phyloP scores from a whole-genome alignment of 2,113 vertebrate genomes.

The Heterotilapia buettikoferi region DNA sequence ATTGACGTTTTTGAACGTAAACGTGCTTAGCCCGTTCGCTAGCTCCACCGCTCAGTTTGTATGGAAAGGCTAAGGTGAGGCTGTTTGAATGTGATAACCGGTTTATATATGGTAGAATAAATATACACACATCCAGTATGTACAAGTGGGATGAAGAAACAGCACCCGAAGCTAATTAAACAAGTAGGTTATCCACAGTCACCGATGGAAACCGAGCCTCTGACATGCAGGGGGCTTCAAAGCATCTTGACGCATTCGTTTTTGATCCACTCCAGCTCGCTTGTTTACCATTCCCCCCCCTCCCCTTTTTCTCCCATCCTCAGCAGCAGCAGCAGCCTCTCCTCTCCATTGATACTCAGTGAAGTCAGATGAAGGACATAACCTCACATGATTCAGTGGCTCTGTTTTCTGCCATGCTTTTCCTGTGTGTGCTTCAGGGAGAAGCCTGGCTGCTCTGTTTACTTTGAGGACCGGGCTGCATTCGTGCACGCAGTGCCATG shows the following conservation, averaged over 20 bases:
- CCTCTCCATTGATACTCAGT: background rate
- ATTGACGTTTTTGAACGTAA: background rate
- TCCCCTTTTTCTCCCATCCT: background rate
- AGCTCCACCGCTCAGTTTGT: background rate
- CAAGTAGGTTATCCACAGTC: background rate
- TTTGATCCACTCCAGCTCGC: background rate
- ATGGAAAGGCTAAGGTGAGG: background rate
- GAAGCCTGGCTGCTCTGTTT: background rate
- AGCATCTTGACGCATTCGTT: constrained; percentile 1
- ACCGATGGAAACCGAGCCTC: background rate
- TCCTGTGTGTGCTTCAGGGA: background rate
- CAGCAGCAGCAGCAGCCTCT: constrained; percentile 22
- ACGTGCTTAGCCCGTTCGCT: background rate
- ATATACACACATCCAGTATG: background rate
- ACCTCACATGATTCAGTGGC: background rate
- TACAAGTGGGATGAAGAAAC: background rate
- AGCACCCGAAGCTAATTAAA: background rate
- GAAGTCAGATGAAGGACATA: constrained; percentile 53
- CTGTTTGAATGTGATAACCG: background rate
- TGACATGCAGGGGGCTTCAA: background rate
- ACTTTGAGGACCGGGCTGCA: background rate
- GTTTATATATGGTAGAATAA: background rate
- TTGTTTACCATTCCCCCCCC: constrained; percentile 35
- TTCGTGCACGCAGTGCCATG: background rate
- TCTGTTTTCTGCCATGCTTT: background rate